Base-by-base conservation (phyloP, 2,888 invertebrate genomes). In the Actias luna region DNA sequence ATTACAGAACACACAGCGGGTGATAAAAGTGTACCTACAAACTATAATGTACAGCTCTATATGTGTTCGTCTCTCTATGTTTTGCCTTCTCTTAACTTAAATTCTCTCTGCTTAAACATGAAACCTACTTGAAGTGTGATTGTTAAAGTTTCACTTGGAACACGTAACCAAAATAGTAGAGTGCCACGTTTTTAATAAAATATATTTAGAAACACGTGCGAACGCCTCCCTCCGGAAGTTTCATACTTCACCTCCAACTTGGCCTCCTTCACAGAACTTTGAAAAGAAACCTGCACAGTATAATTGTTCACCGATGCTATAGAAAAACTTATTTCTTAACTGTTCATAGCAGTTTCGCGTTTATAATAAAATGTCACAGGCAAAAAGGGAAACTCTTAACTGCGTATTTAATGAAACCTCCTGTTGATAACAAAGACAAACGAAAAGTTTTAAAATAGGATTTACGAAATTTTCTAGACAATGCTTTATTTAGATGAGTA, bases 381-480 rank as follows among this genome's bases (percentile, higher is more conserved):
- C 27, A 29, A 55, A 55, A 10, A 7, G 55, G n/a, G n/a, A 16
- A 55, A 55, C 29, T 29, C 29, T 55, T 55, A 55, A 55, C 55
- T n/a, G 29, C 29, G 29, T 29, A 55, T n/a, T 29, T 55, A n/a
- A 55, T 55, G 7, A 55, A 55, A 55, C 55, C 55, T n/a, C 25
- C 22, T 25, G n/a, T 16, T 55, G 29, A 55, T 55, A 55, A 55
- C 29, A 29, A 55, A 14, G n/a, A 55, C 55, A 29, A 29, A 55
- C 16, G 29, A 29, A 55, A 55, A 55, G 7, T 55, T n/a, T 42
- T 55, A n/a, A 50, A 55, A 55, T 22, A 29, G 1, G 5, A 0
- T 55, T 29, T 55, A 27, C 1, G 16, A 55, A n/a, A n/a, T 27
- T 55, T 55, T 1, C 29, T 55, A 29, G 18, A n/a, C 5, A 39